Evolutionary conservation across 1,140 invertebrate genomes (phyloP), one percentile per base, ranked within the genome.

Genomic region (Procambarus clarkii): DNA sequence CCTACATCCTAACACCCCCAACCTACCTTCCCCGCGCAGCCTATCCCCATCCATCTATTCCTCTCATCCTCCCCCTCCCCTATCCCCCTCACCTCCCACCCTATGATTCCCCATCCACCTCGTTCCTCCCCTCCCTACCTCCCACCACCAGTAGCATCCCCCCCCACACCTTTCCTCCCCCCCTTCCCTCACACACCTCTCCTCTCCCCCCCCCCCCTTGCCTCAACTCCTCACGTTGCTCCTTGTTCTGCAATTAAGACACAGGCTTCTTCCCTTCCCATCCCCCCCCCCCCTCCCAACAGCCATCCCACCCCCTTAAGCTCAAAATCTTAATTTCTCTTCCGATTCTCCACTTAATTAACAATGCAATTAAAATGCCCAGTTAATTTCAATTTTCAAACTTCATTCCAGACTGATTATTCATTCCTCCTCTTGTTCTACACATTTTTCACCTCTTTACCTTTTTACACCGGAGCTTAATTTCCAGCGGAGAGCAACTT

Each of bases 321-420:
- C 90, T 87, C 83, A 91, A 91, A 91, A 91, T 91, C 90, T 91
- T 91, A 86, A 91, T 91, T 91, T 87, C 85, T 87, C 90, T 82
- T 87, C 85, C 84, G 85, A 86, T 86, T 87, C 90, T 64, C 77
- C 90, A 91, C 90, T 91, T 87, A 91, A 91, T 91, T 91, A 91
- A 91, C 90, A 86, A 91, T 91, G 90, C 90, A 91, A 91, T 91
- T 91, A 91, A 91, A 91, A 91, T 87, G 80, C 90, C 80, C 90
- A 86, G 90, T 91, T 91, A 91, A 91, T 91, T 91, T 91, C 90
- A 91, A 91, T 91, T 91, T 91, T 86, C 90, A 91, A 91, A 91
- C 90, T 91, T 91, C 90, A 91, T 91, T 91, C 90, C 90, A 86
- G 90, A 91, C 90, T 91, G 90, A 91, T 91, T 91, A 91, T 91